Conservation (phyloP, 2,888 invertebrate genomes). For the Vannuccia rotundouncinata region DNA sequence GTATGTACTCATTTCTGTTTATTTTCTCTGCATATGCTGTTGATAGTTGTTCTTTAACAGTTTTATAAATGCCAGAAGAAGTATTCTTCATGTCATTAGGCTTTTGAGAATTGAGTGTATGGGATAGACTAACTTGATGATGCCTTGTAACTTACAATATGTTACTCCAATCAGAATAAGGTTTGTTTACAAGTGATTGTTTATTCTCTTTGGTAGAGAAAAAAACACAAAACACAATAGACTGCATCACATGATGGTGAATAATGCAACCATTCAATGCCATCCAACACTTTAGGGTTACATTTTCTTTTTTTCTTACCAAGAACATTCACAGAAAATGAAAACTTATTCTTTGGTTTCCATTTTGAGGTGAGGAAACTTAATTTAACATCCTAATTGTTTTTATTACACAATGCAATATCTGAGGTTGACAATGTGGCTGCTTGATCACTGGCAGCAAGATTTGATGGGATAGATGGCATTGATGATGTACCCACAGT, state of each 20-base stretch:
- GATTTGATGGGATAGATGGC: conserved; percentile 15
- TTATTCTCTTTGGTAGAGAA: not conserved
- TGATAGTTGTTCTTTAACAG: no score
- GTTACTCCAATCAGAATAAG: conserved; percentile 10
- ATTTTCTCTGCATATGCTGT: no score
- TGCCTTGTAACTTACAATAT: not conserved
- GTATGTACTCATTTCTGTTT: no score
- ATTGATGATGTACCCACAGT: not conserved
- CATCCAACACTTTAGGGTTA: conserved; percentile 13
- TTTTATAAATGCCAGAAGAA: conserved; percentile 10
- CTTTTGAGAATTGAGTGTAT: conserved; percentile 23
- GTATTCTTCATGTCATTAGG: conserved; percentile 3
- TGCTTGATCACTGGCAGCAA: conserved; percentile 16
- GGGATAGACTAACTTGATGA: conserved; percentile 15
- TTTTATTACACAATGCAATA: conserved; percentile 11
- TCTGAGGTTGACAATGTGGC: not conserved
- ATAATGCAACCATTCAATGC: conserved; percentile 11
- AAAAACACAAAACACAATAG: not conserved
- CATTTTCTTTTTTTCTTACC: conserved; percentile 2
- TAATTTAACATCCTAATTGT: conserved; percentile 10
- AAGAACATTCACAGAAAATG: conserved; percentile 20
- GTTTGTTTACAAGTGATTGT: not conserved
- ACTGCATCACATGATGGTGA: conserved; percentile 21
- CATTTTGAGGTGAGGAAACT: conserved; percentile 21
- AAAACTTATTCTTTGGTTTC: conserved; percentile 15